These are phyloP conservation scores for Zaprionus kolodkinae DNA, from an alignment of 1,140 invertebrate genomes.

Conservation along the genomic window DNA sequence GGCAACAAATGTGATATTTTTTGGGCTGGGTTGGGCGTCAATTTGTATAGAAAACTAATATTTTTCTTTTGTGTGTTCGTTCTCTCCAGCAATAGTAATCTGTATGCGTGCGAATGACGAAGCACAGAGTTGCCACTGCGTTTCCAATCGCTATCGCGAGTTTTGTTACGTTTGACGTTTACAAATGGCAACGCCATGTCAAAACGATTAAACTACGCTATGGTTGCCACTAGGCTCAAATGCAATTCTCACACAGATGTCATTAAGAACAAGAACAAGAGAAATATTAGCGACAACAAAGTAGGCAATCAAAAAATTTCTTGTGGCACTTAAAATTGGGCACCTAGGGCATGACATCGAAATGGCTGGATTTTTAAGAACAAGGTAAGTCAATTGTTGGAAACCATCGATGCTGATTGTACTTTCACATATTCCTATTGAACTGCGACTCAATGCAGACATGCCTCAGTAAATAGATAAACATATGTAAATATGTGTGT, in stretches of 20 bases:
- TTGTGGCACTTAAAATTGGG: slow-evolving; percentile 5
- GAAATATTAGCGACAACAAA: slow-evolving; percentile 43
- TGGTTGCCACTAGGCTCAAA: slow-evolving; percentile 33
- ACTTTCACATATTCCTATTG: background rate
- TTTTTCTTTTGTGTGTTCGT: slow-evolving; percentile 74
- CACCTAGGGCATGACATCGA: slow-evolving; percentile 35
- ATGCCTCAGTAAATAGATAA: slow-evolving; percentile 24
- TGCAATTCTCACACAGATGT: slow-evolving; percentile 26
- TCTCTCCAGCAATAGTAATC: slow-evolving; percentile 61
- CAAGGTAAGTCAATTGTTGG: slow-evolving; percentile 37
- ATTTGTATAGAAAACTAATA: slow-evolving; percentile 74
- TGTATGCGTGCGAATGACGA: slow-evolving; percentile 71
- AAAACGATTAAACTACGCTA: background rate
- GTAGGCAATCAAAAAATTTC: slow-evolving; percentile 23
- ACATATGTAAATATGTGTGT: slow-evolving; percentile 10
- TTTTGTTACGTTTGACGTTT: slow-evolving; percentile 37
- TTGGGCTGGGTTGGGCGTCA: slow-evolving; percentile 72
- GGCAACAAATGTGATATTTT: slow-evolving; percentile 51
- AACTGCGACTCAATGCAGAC: slow-evolving; percentile 23
- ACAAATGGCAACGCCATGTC: slow-evolving; percentile 40
- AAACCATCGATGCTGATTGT: background rate
- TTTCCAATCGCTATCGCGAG: slow-evolving; percentile 31
- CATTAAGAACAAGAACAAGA: slow-evolving; percentile 43
- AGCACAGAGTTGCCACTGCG: slow-evolving; percentile 58
- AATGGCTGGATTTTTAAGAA: slow-evolving; percentile 68